Evolutionary conservation across 92 coral and sea anemone species (phyloP).

Genomic region (Zoanthus solanderi): DNA sequence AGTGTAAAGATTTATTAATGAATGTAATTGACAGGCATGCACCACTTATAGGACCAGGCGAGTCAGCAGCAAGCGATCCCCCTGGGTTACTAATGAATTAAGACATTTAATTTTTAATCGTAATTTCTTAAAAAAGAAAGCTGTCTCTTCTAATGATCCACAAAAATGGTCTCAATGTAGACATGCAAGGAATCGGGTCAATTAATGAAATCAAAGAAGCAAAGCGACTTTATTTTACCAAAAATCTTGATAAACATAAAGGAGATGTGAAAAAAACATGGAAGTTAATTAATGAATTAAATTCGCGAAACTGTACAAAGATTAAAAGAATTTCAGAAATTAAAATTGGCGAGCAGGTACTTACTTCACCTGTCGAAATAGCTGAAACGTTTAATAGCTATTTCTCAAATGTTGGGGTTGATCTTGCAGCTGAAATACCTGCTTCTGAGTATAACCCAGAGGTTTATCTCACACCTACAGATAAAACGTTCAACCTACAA

Average conservation of each 20-base stretch:
- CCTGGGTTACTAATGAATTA: too few species aligned
- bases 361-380: neutral
- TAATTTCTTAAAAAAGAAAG: too few species aligned
- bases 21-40: too few species aligned
- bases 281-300: constrained; percentile 37
- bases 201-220: constrained; percentile 44
- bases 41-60: too few species aligned
- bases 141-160: constrained; percentile 13
- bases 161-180: constrained; percentile 33
- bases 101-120: too few species aligned
- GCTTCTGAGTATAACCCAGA: too few species aligned
- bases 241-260: constrained; percentile 44
- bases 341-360: constrained; percentile 20
- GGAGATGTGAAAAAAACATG: constrained; percentile 49
- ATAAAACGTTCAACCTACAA: too few species aligned
- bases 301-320: constrained; percentile 41
- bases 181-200: constrained; percentile 46
- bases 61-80: too few species aligned
- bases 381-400: constrained; percentile 2
- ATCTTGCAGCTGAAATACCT: neutral
- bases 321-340: constrained; percentile 30
- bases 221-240: constrained; percentile 49
- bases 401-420: neutral
- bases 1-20: too few species aligned
- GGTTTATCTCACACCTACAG: too few species aligned